Evolutionary conservation across 2,113 vertebrate species (phyloP), one percentile per base, ranked within the genome.

Genomic region (Ciconia boyciana): DNA sequence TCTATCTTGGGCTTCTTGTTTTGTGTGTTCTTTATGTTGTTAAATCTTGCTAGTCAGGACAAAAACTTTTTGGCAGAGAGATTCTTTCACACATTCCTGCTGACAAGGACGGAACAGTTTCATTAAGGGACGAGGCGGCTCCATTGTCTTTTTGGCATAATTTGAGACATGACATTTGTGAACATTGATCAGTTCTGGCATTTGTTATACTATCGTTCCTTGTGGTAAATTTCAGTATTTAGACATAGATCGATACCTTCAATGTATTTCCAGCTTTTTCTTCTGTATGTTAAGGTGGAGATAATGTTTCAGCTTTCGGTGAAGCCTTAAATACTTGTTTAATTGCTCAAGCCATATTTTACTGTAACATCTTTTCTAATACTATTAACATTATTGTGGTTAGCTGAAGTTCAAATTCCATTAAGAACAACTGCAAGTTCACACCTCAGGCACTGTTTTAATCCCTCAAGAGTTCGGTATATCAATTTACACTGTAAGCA

Each of bases 101-200:
- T 58, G 49, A 49, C 31, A 41, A 39, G 36, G 29, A 83, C 64
- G 13, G 29, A 87, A 61, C 0, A 0, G 5, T 70, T 85, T 79
- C 34, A 13, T 51, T 34, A 52, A 41, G 15, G 16, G 8, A 4
- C 19, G 26, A 81, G 36, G 11, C 0, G 0, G 6, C 82, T 74
- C 54, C 2, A 2, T 22, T 39, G 15, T 12, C 13, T 66, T 57
- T 75, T 92, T 78, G 82, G 29, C 18, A 10, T 44, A 11, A 49
- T 49, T 68, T 75, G 21, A 76, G 83, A 43, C 24, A 32, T 58
- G 17, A 15, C 8, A 13, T 68, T 87, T 82, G 46, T 71, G 57
- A 71, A 44, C 12, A 18, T 16, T 66, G 36, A 46, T 84, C 7
- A 11, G 8, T 71, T 85, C 28, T 82, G 66, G 12, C 4, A 21